Conservation (phyloP, 1,140 invertebrate species). For the Drosophila lacteicornis region DNA sequence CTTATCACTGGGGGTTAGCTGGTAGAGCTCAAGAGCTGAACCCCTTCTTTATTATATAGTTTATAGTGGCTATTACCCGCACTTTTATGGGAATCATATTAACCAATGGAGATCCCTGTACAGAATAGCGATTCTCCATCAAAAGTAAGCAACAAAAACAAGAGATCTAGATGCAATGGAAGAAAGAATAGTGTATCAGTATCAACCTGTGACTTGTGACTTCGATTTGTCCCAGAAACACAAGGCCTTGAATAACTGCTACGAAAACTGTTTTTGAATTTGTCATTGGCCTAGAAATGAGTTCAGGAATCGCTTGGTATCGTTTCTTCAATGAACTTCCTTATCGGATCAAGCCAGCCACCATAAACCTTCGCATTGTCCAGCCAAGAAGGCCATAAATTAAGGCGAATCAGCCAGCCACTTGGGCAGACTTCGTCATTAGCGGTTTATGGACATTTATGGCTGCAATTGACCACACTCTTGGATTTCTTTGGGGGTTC, state of each 20-base stretch:
- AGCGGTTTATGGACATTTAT: constrained; percentile 30
- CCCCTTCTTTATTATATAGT: too few species aligned
- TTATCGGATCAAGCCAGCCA: constrained; percentile 11
- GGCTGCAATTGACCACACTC: constrained; percentile 3
- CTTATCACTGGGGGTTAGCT: not conserved
- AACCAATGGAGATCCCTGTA: too few species aligned
- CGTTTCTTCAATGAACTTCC: constrained; percentile 29
- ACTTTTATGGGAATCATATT: too few species aligned
- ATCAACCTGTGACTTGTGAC: not conserved
- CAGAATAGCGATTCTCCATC: too few species aligned
- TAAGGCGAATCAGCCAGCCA: constrained; percentile 11
- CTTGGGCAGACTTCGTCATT: constrained; percentile 11
- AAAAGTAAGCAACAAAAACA: too few species aligned
- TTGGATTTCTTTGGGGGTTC: constrained; percentile 2
- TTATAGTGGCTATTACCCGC: too few species aligned
- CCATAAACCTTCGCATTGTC: constrained; percentile 24
- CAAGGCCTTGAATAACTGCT: not conserved
- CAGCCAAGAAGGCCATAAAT: constrained; percentile 10
- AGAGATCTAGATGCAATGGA: too few species aligned
- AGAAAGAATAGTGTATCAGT: too few species aligned
- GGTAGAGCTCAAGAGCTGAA: too few species aligned
- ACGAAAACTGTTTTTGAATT: not conserved
- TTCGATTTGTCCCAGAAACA: constrained; percentile 15
- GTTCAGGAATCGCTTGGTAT: constrained; percentile 18
- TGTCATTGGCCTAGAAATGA: not conserved